Conservation (phyloP, 2,888 invertebrate species). For the Caenorhabditis wallacei region DNA sequence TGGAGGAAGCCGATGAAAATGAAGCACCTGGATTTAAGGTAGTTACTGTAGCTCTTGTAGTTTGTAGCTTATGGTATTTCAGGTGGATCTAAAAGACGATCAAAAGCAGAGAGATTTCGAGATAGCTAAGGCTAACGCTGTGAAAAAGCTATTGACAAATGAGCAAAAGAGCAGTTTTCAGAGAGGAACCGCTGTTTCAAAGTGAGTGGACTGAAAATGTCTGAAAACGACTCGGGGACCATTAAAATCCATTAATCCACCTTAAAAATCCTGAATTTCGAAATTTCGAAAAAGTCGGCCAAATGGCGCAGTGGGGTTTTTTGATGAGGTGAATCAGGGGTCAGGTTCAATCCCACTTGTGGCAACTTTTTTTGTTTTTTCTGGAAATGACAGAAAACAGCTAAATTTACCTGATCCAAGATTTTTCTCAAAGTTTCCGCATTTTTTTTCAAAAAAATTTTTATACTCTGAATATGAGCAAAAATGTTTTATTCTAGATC, state of each 20-base stretch:
- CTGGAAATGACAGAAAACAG: too few species aligned
- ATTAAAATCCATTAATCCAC: neutral
- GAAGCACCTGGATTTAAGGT: slow-evolving; percentile 74
- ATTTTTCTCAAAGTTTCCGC: too few species aligned
- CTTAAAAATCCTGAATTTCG: neutral
- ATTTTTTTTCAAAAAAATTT: too few species aligned
- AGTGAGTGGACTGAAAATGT: slow-evolving; percentile 36
- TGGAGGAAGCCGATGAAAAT: slow-evolving; percentile 72
- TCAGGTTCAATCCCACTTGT: too few species aligned
- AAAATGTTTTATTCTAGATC: slow-evolving; percentile 44
- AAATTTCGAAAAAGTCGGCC: too few species aligned
- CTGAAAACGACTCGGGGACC: too few species aligned
- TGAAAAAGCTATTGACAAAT: slow-evolving; percentile 81
- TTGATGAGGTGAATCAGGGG: too few species aligned
- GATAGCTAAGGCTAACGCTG: slow-evolving; percentile 76
- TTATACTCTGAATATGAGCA: too few species aligned
- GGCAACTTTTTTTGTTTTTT: too few species aligned
- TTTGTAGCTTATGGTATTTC: neutral
- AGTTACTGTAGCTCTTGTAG: neutral
- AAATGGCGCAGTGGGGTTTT: too few species aligned
- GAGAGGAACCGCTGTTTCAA: slow-evolving; percentile 67
- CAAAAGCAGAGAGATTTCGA: slow-evolving; percentile 67
- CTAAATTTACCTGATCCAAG: too few species aligned
- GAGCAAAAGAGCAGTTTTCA: slow-evolving; percentile 73
- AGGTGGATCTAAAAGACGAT: slow-evolving; percentile 35